Percentiles rank a stretch among this genome's conserved stretches.
phyloP scores from a whole-genome alignment of 1,140 invertebrate genomes.

The Neuroterus valhalla region DNA sequence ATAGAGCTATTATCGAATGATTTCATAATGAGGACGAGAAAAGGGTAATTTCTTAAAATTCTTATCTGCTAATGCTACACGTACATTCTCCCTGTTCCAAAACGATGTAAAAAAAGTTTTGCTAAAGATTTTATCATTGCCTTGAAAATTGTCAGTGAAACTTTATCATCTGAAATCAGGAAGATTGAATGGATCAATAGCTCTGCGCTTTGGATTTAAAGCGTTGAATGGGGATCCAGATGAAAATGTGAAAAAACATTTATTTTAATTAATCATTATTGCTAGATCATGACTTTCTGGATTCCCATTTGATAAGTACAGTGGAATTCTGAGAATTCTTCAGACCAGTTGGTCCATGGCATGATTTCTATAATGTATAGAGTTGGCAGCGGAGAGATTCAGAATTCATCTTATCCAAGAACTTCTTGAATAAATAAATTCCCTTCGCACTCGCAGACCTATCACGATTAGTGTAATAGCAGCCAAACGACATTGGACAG shows the following conservation, averaged over 20 bases:
- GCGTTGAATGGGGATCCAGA: conserved; percentile 12
- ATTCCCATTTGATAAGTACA: conserved; percentile 51
- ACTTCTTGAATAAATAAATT: conserved; percentile 44
- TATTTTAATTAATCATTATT: neutral
- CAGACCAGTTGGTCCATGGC: conserved; percentile 55
- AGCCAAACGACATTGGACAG: conserved; percentile 39
- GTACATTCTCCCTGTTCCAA: too few species aligned
- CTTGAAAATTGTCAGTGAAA: too few species aligned
- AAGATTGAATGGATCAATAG: conserved; percentile 31
- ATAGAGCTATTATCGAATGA: too few species aligned
- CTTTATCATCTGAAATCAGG: too few species aligned
- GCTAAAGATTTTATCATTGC: too few species aligned
- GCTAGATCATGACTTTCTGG: conserved; percentile 4
- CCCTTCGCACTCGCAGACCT: conserved; percentile 31
- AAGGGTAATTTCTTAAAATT: too few species aligned
- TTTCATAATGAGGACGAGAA: too few species aligned
- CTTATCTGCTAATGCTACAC: too few species aligned
- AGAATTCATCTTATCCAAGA: conserved; percentile 42
- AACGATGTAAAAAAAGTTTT: too few species aligned
- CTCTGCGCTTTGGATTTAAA: conserved; percentile 43
- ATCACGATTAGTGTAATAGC: conserved; percentile 36
- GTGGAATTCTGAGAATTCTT: conserved; percentile 46
- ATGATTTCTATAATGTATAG: conserved; percentile 46
- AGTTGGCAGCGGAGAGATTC: conserved; percentile 50
- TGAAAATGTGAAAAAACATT: neutral